Base-by-base conservation (phyloP, 2,888 invertebrate genomes). In the Cerastis rubricosa region DNA sequence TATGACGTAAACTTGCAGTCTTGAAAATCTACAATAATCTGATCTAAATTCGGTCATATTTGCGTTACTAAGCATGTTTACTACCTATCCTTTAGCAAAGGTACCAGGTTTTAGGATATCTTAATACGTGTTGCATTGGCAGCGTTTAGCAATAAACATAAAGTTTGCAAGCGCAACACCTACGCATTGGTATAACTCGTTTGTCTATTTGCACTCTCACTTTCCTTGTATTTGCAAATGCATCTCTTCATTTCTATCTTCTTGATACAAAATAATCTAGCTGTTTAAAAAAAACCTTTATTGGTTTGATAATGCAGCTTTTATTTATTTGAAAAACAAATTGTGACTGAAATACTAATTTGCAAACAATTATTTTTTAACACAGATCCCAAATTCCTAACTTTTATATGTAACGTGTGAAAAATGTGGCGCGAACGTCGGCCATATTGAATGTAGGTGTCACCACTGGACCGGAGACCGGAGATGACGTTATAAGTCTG, bases 391-490 rank as follows among this genome's bases (percentile, higher is more conserved):
- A 61, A 76, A 74, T 14, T 69, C 25, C 65, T 74, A 71, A 80
- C 57, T 63, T 74, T 74, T 78, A 51, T 22, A 61, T 9, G 29
- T 29, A 29, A 73, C 35, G 40, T 43, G 49, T 47, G 11, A 3
- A 65, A 71, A 80, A 68, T 35, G 4, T n/a, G 40, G 47, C 64
- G 51, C 64, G 57, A 65, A 64, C 70, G 68, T 11, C 74, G 67
- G 74, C 74, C 76, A 81, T 87, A 64, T 85, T 82, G 80, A 76
- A 51, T 47, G 67, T 71, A 84, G 85, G 72, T 85, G 86, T 83
- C 77, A 76, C 83, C 76, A 77, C 64, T 80, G 63, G 81, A 84
- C 86, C 86, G 86, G 84, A 80, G 85, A 83, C 86, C 86, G 86
- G 87, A 89, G 84, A 87, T 89, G 87, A 87, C 78, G 76, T 73